Percentiles rank a stretch among this genome's conserved stretches.
phyloP scores from a whole-genome alignment of 2,113 vertebrate species.

The Camelus dromedarius region DNA sequence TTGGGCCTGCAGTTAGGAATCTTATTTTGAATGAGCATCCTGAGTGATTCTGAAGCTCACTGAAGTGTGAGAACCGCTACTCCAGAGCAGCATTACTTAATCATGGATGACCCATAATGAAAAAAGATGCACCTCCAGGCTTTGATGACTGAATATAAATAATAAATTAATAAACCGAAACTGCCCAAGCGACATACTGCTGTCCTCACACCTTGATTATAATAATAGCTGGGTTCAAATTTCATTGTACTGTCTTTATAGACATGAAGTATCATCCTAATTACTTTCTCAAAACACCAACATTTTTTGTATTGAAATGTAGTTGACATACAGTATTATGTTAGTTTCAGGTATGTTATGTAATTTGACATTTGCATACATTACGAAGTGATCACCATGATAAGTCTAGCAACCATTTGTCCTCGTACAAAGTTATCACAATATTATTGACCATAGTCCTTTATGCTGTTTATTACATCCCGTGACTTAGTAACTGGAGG shows the following conservation, averaged over 20 bases:
- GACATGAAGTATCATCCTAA: background rate
- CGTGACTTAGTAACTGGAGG: background rate
- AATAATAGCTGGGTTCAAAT: background rate
- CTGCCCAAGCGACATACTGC: background rate
- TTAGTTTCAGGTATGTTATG: background rate
- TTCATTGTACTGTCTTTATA: background rate
- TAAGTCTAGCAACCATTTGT: background rate
- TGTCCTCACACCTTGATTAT: conserved; percentile 18
- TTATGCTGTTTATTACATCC: background rate
- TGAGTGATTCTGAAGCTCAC: background rate
- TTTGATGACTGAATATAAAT: background rate
- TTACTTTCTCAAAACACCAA: background rate
- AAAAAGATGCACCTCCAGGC: background rate
- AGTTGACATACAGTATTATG: background rate
- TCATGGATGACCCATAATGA: background rate
- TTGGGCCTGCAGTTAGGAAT: background rate
- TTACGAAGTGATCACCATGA: background rate
- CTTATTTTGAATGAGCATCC: background rate
- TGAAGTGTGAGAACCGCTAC: background rate
- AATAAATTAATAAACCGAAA: conserved; percentile 38
- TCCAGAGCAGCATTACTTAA: background rate
- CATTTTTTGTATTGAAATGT: background rate
- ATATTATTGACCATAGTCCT: background rate
- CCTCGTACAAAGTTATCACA: background rate
- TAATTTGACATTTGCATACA: background rate